Evolutionary conservation across 1,140 invertebrate genomes (phyloP).

Genomic region (Hesperophylax magnus): DNA sequence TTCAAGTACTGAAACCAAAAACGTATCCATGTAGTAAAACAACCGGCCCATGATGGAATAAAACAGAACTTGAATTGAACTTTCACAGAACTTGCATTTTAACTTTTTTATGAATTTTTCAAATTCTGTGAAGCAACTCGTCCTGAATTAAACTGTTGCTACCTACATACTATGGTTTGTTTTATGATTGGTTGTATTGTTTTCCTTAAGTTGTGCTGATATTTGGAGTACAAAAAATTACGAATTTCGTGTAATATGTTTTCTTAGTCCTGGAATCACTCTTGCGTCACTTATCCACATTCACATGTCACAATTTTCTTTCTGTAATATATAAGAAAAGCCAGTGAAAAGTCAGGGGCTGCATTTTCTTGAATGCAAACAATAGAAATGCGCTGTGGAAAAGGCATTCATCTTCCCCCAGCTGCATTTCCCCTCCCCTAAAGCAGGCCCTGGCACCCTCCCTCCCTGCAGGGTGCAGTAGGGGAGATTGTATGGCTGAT

Average conservation of each 20-base stretch:
- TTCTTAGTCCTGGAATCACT: not conserved
- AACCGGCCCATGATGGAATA: too few species aligned
- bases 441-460: constrained; percentile 11
- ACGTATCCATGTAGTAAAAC: too few species aligned
- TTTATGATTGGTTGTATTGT: too few species aligned
- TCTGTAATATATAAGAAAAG: constrained; percentile 3
- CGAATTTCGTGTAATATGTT: not conserved
- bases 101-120: too few species aligned
- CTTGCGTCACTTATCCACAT: not conserved
- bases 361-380: constrained; percentile 49
- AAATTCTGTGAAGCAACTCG: too few species aligned
- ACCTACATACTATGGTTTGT: too few species aligned
- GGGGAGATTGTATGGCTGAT: constrained; percentile 46
- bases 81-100: too few species aligned
- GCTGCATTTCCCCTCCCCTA: constrained; percentile 41
- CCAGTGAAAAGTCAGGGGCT: constrained; percentile 45
- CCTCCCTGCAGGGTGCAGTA: constrained; percentile 11
- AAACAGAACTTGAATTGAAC: too few species aligned
- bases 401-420: constrained; percentile 55
- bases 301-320: constrained; percentile 11
- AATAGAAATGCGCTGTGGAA: constrained; percentile 48
- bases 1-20: too few species aligned
- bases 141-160: too few species aligned
- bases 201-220: too few species aligned
- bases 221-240: not conserved